Base-by-base conservation (phyloP, 1,140 invertebrate species). In the Nymphalis io region DNA sequence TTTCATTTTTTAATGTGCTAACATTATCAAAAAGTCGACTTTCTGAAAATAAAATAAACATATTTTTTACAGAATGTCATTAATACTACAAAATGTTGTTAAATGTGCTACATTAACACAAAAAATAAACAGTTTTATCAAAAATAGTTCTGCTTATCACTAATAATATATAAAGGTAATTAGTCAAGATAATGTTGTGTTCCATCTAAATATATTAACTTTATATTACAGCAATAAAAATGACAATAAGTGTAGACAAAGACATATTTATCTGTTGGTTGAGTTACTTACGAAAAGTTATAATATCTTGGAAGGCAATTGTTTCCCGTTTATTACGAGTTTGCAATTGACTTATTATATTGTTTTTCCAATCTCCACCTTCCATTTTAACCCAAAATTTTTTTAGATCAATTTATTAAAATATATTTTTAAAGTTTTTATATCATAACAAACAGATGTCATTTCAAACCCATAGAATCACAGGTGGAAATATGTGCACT, bases 21-120 rank as follows among this genome's bases (percentile, higher is more conserved):
- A 95, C 94, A 92, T 93, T 95, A 78, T 98, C 97, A 92, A 98
- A 97, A 13, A 98, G 88, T 71, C 95, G 94, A 88, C 96, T 98
- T 90, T 98, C 97, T 98, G 92, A 77, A 93, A 83, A 70, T 48
- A 46, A 78, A 68, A 82, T 69, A 48, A 62, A 60, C 0, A 48
- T 44, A n/a, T 63, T 46, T 11, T 21, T 21, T 57, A 18, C 10
- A 18, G 13, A 6, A 15, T 27, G 5, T 27, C 20, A 23, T 27
- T 27, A 13, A 27, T 27, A n/a, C 15, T n/a, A 20, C 2, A n/a
- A 55, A 15, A n/a, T 16, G 4, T 21, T 13, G 10, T 57, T 18
- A 21, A 42, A 44, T 16, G 18, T 38, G 20, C 15, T 59, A 53
- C 5, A 42, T 27, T 55, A 48, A 44, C 23, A 62, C 51, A 55